Conservation (phyloP, 2,888 invertebrate genomes). For the Drosophila melanosoma region DNA sequence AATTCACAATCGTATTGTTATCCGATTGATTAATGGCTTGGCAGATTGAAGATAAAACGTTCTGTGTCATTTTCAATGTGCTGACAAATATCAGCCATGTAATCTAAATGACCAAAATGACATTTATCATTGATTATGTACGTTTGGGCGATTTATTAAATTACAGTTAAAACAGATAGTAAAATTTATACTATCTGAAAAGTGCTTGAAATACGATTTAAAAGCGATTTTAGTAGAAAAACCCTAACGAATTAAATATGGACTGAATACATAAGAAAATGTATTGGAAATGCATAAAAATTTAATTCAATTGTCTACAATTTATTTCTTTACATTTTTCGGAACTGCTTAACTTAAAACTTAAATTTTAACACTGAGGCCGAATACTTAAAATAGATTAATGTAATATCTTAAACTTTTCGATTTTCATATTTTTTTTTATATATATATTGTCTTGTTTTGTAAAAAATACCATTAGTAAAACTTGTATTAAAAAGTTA, state of each 20-base stretch:
- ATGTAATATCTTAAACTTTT: background rate
- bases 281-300: background rate
- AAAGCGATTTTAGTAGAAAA: background rate
- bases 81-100: background rate
- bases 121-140: background rate
- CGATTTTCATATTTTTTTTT: background rate
- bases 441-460: background rate
- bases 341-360: background rate
- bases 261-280: background rate
- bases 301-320: background rate
- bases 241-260: background rate
- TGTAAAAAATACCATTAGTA: background rate
- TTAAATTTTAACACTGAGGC: background rate
- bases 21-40: conserved; percentile 47
- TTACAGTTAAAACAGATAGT: background rate
- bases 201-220: background rate
- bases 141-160: background rate
- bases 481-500: background rate
- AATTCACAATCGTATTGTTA: conserved; percentile 45
- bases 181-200: background rate
- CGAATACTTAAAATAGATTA: background rate
- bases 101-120: background rate
- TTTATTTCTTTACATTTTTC: background rate
- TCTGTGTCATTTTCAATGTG: conserved; percentile 16
- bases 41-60: conserved; percentile 12